phyloP scores from a whole-genome alignment of 1,140 invertebrate species.

The Drosophila prosaltans region DNA sequence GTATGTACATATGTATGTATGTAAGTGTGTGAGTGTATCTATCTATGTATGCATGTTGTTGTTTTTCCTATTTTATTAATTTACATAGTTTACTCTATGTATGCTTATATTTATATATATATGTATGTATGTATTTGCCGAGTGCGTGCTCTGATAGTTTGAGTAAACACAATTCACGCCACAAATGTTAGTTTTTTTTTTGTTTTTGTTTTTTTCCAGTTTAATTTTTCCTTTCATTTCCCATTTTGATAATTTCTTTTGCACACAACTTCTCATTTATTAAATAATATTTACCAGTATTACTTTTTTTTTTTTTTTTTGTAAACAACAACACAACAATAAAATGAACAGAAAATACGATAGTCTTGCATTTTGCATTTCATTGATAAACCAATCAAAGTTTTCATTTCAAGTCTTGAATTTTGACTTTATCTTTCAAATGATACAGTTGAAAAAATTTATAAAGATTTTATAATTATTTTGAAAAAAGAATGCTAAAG shows the following conservation, averaged over 20 bases:
- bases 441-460: too few relatives aligned
- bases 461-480: too few relatives aligned
- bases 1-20: constrained; percentile 21
- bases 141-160: constrained; percentile 43
- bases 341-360: background rate
- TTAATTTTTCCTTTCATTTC: constrained; percentile 34
- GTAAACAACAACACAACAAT: background rate
- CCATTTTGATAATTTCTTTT: constrained; percentile 46
- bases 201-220: background rate
- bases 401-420: background rate
- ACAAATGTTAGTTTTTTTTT: constrained; percentile 9
- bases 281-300: constrained; percentile 55
- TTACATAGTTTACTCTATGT: constrained; percentile 51
- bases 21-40: constrained; percentile 18
- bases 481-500: too few relatives aligned
- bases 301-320: background rate
- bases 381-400: background rate
- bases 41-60: constrained; percentile 30
- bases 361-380: background rate
- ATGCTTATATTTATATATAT: background rate
- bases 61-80: constrained; percentile 61
- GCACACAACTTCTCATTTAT: constrained; percentile 2
- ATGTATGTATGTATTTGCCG: background rate
- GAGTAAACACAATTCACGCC: constrained; percentile 44
- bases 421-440: background rate